phyloP scores from a whole-genome alignment of 2,113 vertebrate genomes.

The Amphilophus citrinellus region DNA sequence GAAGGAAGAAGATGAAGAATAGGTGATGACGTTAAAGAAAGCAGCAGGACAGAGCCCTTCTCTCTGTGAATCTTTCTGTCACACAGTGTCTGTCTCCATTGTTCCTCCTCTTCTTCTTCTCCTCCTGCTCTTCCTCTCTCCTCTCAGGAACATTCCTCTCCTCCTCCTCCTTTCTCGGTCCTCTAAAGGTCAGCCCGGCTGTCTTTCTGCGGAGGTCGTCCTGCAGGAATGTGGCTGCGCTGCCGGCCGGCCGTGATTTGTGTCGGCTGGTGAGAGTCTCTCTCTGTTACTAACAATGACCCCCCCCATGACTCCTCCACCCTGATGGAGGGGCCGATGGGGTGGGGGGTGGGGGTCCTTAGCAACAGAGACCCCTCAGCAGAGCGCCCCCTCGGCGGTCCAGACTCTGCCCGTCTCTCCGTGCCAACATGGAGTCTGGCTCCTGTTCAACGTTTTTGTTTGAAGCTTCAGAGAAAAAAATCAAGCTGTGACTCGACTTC shows the following conservation, averaged over 20 bases:
- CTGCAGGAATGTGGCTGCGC: background rate
- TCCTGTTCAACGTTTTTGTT: conserved; percentile 2
- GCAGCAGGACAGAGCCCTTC: background rate
- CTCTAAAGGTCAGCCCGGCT: conserved; percentile 1
- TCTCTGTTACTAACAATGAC: background rate
- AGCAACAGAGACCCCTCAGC: conserved; percentile 2
- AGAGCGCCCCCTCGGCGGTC: background rate
- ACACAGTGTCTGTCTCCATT: background rate
- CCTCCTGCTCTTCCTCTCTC: background rate
- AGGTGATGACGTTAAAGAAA: background rate
- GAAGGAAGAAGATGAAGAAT: background rate
- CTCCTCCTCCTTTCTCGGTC: background rate
- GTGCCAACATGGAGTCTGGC: conserved; percentile 3
- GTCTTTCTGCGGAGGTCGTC: conserved; percentile 7
- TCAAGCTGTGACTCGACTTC: background rate
- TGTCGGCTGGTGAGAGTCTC: background rate
- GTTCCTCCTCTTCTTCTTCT: background rate
- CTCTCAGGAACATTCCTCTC: background rate
- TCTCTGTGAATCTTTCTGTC: background rate
- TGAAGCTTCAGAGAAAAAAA: background rate
- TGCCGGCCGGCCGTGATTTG: conserved; percentile 10
- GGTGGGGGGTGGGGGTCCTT: background rate
- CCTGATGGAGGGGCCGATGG: background rate
- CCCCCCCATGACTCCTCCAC: background rate
- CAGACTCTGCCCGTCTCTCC: background rate